phyloP scores from a whole-genome alignment of 2,888 invertebrate genomes.

The Schizaphis graminum region DNA sequence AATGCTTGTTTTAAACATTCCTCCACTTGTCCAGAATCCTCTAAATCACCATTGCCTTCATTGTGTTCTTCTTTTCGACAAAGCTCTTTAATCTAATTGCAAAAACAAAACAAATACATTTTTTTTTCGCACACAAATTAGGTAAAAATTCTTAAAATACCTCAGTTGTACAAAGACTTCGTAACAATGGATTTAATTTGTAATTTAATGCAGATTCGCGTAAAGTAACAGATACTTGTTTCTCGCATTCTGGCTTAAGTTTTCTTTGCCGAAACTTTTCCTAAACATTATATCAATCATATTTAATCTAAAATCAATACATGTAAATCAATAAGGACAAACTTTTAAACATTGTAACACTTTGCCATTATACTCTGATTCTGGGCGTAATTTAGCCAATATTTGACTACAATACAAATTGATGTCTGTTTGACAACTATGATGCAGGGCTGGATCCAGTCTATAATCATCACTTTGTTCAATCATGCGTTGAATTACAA shows the following conservation, averaged over 20 bases:
- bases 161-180: slow-evolving; percentile 82
- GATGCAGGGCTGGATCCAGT: slow-evolving; percentile 87
- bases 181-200: slow-evolving; percentile 88
- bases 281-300: slow-evolving; percentile 65
- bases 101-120: slow-evolving; percentile 8
- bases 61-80: slow-evolving; percentile 73
- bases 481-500: slow-evolving; percentile 89
- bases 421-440: slow-evolving; percentile 86
- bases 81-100: slow-evolving; percentile 72
- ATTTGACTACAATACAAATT: slow-evolving; percentile 78
- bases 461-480: slow-evolving; percentile 92
- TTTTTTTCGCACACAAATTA: slow-evolving; percentile 62
- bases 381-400: slow-evolving; percentile 71
- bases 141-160: slow-evolving; percentile 70
- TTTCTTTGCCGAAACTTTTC: slow-evolving; percentile 82
- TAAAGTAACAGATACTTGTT: slow-evolving; percentile 85
- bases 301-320: slow-evolving; percentile 5
- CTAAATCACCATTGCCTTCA: slow-evolving; percentile 72
- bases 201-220: slow-evolving; percentile 92
- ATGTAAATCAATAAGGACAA: not conserved
- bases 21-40: slow-evolving; percentile 77
- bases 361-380: slow-evolving; percentile 86
- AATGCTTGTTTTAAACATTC: slow-evolving; percentile 91
- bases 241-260: slow-evolving; percentile 82
- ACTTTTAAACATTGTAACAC: slow-evolving; percentile 85